Percentiles rank a stretch among this genome's conserved stretches.
Conservation (phyloP, 2,113 vertebrate genomes). For the Tyto alba region DNA sequence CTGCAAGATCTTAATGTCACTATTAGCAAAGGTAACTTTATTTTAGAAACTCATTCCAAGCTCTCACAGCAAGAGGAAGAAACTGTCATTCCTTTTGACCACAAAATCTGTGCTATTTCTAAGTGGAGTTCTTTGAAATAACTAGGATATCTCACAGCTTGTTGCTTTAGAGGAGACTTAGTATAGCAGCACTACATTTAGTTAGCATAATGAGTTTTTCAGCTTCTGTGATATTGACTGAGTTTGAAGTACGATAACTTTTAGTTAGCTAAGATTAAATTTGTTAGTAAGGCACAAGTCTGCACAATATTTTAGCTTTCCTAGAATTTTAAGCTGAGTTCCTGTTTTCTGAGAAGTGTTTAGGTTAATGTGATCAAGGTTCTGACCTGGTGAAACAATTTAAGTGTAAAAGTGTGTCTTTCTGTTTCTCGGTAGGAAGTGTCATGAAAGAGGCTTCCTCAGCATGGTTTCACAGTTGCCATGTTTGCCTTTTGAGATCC, state of each 20-base stretch:
- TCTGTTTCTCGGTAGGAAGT: not conserved
- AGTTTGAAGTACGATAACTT: constrained; percentile 18
- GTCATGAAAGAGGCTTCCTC: not conserved
- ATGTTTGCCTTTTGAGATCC: not conserved
- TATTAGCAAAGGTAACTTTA: constrained; percentile 46
- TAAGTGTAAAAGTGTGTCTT: not conserved
- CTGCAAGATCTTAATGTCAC: constrained; percentile 27
- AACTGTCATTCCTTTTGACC: constrained; percentile 30
- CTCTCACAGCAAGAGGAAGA: constrained; percentile 36
- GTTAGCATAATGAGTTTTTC: constrained; percentile 43
- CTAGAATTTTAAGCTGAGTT: not conserved
- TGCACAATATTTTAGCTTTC: not conserved
- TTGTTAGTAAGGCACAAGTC: not conserved
- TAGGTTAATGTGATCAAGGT: not conserved
- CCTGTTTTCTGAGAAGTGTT: not conserved
- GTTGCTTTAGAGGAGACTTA: constrained; percentile 26
- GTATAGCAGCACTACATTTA: not conserved
- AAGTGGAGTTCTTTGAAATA: constrained; percentile 51
- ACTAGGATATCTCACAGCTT: constrained; percentile 59
- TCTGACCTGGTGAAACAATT: not conserved
- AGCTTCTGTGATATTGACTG: not conserved
- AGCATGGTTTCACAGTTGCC: not conserved
- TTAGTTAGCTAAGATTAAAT: not conserved
- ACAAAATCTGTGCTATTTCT: constrained; percentile 40
- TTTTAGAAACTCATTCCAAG: constrained; percentile 30